Evolutionary conservation across 2,797 vertebrate genomes (phyloP).

Genomic region (Holocentrus rufus): DNA sequence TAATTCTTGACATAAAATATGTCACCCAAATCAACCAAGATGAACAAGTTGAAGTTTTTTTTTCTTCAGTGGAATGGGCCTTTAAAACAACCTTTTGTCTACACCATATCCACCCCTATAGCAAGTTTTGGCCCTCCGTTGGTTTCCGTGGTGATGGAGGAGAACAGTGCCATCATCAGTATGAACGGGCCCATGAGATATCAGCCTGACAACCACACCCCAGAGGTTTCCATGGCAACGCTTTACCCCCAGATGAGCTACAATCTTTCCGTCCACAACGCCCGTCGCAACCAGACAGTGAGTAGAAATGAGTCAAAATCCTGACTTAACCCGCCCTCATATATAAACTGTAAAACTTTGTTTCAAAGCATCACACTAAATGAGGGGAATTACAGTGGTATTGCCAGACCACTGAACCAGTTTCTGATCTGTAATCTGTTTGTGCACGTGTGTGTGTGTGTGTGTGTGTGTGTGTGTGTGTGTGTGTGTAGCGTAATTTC

Average conservation of each 20-base stretch:
- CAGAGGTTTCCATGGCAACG: conserved; percentile 59
- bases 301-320: conserved; percentile 25
- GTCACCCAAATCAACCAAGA: too few relatives aligned
- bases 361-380: neutral
- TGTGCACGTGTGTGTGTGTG: neutral
- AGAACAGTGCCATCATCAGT: conserved; percentile 60
- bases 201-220: conserved; percentile 51
- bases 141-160: conserved; percentile 64
- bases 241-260: conserved; percentile 75
- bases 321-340: neutral
- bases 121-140: conserved; percentile 78
- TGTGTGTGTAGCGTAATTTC: conserved; percentile 58
- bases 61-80: too few relatives aligned
- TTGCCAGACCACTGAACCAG: too few relatives aligned
- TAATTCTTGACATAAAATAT: too few relatives aligned
- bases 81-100: too few relatives aligned
- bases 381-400: too few relatives aligned
- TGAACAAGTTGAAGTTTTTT: too few relatives aligned
- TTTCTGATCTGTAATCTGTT: conserved; percentile 3
- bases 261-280: conserved; percentile 69
- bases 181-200: conserved; percentile 78
- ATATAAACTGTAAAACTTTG: too few relatives aligned
- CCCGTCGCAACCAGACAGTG: conserved; percentile 50
- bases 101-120: conserved; percentile 32
- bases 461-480: neutral